Base-by-base conservation (phyloP, 1,140 invertebrate species). In the Drosophila biarmipes region DNA sequence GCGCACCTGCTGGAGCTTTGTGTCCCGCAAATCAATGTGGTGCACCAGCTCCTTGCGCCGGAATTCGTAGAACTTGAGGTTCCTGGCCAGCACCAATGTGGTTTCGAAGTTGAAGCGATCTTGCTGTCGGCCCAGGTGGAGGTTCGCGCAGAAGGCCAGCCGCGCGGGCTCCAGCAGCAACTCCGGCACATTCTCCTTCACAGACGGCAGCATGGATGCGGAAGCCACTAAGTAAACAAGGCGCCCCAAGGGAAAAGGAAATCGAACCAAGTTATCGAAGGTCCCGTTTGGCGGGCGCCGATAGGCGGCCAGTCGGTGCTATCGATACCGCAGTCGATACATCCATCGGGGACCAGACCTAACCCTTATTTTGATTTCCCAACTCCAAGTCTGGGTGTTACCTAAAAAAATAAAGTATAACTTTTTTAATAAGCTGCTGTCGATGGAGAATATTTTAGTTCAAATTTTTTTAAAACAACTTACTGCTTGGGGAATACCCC, bases 11-110 rank as follows among this genome's bases (percentile, higher is more conserved):
- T 54, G 49, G 0, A 89, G 34, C 2, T 12, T 45, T 0, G 58
- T 49, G 10, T 14, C 21, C 6, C 34, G 29, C 15, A 87, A 38
- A 40, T 87, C 75, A n/a, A 87, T 73, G 34, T 76, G 45, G 52
- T 87, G 79, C 55, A 77, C 12, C 0, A 87, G 56, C 38, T 77
- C 43, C 51, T 87, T 84, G 1, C 61, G 58, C 2, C 67, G 79
- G 14, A 73, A 87, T 21, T 87, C 84, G 49, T 89, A 89, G 42
- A 87, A 80, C 24, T 61, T 79, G 0, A 87, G 27, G 11, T 79
- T 51, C 6, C 72, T 52, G 4, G 43, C 29, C 0, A 87, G 45
- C 24, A 87, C 55, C n/a, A 87, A 48, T 0, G 42, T 84, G 12
- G 64, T 62, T 8, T 24, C 17, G 11, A 35, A 45, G 2, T 21